Evolutionary conservation across 2,797 vertebrate genomes (phyloP).

Genomic region (Ptychobarbus kaznakovi): DNA sequence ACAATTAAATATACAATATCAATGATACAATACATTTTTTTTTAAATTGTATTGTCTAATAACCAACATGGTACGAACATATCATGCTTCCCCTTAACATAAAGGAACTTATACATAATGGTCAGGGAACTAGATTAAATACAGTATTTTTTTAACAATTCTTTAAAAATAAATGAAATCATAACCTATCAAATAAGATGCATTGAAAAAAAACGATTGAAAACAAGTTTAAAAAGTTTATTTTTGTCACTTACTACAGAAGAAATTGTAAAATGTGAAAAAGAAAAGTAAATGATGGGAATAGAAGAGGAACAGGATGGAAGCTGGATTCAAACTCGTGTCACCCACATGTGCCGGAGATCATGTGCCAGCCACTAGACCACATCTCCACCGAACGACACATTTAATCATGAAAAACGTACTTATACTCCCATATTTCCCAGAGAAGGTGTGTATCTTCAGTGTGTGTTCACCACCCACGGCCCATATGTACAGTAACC

Average conservation of each 20-base stretch:
- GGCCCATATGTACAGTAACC: slow-evolving; percentile 41
- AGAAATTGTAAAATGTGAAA: not conserved
- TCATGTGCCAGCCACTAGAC: slow-evolving; percentile 1
- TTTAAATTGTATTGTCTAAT: too few relatives aligned
- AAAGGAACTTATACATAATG: not conserved
- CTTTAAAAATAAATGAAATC: not conserved
- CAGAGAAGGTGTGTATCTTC: slow-evolving; percentile 33
- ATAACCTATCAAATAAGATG: not conserved
- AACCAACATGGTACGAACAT: too few relatives aligned
- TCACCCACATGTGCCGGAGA: not conserved
- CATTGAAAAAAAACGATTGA: too few relatives aligned
- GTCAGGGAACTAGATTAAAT: not conserved
- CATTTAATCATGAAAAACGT: not conserved
- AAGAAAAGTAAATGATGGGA: not conserved
- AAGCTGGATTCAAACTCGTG: not conserved
- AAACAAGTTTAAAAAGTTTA: too few relatives aligned
- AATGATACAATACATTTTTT: not conserved
- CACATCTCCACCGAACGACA: not conserved
- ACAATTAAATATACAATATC: not conserved
- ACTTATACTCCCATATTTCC: slow-evolving; percentile 35
- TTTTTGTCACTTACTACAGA: too few relatives aligned
- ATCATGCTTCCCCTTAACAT: too few relatives aligned
- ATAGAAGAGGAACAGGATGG: not conserved
- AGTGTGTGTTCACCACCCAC: slow-evolving; percentile 51
- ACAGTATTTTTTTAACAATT: not conserved